Conservation (phyloP, 2,888 invertebrate genomes). For the Peribatodes rhomboidaria region DNA sequence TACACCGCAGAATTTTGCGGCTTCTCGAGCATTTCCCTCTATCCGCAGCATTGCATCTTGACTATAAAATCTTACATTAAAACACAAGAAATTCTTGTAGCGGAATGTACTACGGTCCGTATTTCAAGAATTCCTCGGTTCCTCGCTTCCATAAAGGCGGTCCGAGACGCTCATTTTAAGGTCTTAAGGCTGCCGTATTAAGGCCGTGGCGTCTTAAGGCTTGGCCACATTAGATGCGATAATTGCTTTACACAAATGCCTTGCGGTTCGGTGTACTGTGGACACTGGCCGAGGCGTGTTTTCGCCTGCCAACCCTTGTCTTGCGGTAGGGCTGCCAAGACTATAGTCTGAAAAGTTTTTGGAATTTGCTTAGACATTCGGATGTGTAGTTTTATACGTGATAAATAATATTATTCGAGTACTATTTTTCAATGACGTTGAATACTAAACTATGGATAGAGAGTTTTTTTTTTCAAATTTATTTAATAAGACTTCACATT, state of each 20-base stretch:
- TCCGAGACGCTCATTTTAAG: conserved; percentile 48
- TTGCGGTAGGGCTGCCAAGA: conserved; percentile 49
- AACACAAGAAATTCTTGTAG: conserved; percentile 68
- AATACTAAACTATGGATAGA: no score
- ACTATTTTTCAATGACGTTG: neutral
- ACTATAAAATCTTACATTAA: conserved; percentile 75
- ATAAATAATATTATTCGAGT: conserved; percentile 4
- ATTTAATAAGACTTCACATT: no score
- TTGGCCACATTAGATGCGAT: conserved; percentile 75
- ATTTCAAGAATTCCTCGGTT: conserved; percentile 64
- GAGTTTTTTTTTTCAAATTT: no score
- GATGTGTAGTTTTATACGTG: conserved; percentile 37
- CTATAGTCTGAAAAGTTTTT: conserved; percentile 48
- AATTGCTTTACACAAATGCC: conserved; percentile 81
- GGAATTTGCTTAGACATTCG: conserved; percentile 33
- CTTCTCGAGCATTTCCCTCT: conserved; percentile 38
- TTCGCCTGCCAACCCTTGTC: conserved; percentile 58
- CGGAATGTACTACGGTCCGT: conserved; percentile 66
- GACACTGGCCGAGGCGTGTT: conserved; percentile 59
- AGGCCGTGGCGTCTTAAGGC: conserved; percentile 59
- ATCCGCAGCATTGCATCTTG: conserved; percentile 52
- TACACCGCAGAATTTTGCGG: conserved; percentile 14
- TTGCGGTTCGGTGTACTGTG: conserved; percentile 58
- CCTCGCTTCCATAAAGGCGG: conserved; percentile 57
- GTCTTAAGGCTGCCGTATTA: conserved; percentile 34